A percentile compares a stretch with the other conserved stretches of the same genome.
These are phyloP conservation scores for Palaemon carinicauda DNA, from an alignment of 1,140 invertebrate species.

Conservation along the genomic window DNA sequence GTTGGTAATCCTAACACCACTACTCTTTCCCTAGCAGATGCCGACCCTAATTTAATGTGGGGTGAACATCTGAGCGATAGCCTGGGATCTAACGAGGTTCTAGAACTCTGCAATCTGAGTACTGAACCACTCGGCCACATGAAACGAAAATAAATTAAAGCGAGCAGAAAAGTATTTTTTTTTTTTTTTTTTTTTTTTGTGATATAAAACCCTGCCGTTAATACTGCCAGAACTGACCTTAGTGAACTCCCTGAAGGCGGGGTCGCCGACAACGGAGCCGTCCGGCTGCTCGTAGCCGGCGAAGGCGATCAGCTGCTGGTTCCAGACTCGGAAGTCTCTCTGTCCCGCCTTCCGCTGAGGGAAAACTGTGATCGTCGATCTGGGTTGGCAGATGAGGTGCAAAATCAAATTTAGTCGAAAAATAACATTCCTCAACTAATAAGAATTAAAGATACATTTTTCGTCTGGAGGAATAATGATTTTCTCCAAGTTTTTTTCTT, in stretches of 20 bases:
- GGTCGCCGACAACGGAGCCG: slow-evolving; percentile 81
- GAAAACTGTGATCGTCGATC: slow-evolving; percentile 93
- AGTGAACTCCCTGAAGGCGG: slow-evolving; percentile 85
- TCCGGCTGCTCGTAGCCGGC: slow-evolving; percentile 83
- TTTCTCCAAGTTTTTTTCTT: too few species aligned
- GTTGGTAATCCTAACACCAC: too few species aligned
- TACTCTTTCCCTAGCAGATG: too few species aligned
- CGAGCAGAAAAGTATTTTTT: neutral
- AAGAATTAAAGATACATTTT: too few species aligned
- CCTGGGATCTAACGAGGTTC: too few species aligned
- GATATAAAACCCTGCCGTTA: too few species aligned
- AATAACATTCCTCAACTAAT: too few species aligned
- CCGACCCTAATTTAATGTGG: too few species aligned
- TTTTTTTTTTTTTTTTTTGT: neutral
- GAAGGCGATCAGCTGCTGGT: slow-evolving; percentile 85
- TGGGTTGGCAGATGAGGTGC: slow-evolving; percentile 62
- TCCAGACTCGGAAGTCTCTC: slow-evolving; percentile 92
- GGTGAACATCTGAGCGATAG: too few species aligned
- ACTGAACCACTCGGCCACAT: too few species aligned
- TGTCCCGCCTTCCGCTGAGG: slow-evolving; percentile 84
- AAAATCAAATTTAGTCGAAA: neutral
- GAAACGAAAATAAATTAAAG: neutral
- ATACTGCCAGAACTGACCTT: slow-evolving; percentile 71
- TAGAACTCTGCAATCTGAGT: too few species aligned
- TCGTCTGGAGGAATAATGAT: too few species aligned